These are phyloP conservation scores for Acestrorhynchus altus DNA, from an alignment of 2,797 vertebrate species.

Conservation along the genomic window DNA sequence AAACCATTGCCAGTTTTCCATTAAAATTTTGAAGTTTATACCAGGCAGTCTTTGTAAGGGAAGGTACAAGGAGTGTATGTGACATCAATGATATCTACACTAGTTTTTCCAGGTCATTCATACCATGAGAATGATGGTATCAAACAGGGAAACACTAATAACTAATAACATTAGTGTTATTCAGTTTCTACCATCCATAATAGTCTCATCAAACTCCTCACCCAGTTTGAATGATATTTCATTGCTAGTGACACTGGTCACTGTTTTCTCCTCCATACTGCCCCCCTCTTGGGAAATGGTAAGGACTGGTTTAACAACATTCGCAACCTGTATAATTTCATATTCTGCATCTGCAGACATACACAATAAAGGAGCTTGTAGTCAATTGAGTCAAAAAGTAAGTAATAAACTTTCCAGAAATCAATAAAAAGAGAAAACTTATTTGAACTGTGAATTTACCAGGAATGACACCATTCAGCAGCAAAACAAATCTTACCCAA, in stretches of 20 bases:
- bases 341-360: constrained; percentile 85
- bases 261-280: constrained; percentile 84
- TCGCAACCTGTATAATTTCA: constrained; percentile 90
- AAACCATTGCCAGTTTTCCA: too few species aligned
- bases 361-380: neutral
- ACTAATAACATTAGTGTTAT: too few species aligned
- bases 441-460: neutral
- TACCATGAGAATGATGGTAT: too few species aligned
- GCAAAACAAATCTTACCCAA: too few species aligned
- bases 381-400: neutral
- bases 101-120: too few species aligned
- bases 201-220: constrained; percentile 89
- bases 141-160: too few species aligned
- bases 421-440: neutral
- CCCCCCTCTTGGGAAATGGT: constrained; percentile 89
- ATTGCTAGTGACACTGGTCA: constrained; percentile 91
- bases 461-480: too few species aligned
- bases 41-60: too few species aligned
- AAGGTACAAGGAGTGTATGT: too few species aligned
- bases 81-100: too few species aligned
- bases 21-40: too few species aligned
- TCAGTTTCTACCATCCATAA: constrained; percentile 90
- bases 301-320: constrained; percentile 91
- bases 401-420: neutral
- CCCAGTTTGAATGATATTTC: constrained; percentile 91